These are phyloP conservation scores for Poeciliopsis prolifica DNA, from an alignment of 2,113 vertebrate species.

Conservation along the genomic window DNA sequence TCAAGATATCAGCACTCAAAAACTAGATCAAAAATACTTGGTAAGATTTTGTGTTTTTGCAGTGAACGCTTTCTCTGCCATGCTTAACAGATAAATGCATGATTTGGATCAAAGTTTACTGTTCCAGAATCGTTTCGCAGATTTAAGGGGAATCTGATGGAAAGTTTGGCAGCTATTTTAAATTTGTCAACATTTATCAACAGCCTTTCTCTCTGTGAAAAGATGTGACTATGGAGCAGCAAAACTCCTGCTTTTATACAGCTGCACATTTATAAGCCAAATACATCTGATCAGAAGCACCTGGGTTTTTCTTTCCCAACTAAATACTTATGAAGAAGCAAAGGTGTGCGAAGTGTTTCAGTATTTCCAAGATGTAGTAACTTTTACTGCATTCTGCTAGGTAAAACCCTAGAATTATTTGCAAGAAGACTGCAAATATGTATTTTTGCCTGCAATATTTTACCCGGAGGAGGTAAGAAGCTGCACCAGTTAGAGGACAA, in stretches of 20 bases:
- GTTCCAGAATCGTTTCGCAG: not conserved
- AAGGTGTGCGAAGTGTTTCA: not conserved
- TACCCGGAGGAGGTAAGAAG: slow-evolving; percentile 35
- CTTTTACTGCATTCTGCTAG: too few relatives aligned
- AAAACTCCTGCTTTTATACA: too few relatives aligned
- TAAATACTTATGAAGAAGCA: not conserved
- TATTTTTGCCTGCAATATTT: slow-evolving; percentile 12
- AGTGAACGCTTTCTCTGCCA: not conserved
- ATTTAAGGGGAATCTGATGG: not conserved
- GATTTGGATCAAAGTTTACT: not conserved
- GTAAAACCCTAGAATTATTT: not conserved
- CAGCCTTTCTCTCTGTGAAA: not conserved
- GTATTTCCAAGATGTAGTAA: too few relatives aligned
- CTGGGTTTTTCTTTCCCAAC: too few relatives aligned
- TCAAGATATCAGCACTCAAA: too few relatives aligned
- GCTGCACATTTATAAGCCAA: not conserved
- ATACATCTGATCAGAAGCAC: not conserved
- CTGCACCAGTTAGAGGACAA: slow-evolving; percentile 49
- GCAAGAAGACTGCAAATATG: not conserved
- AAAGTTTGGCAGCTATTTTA: not conserved
- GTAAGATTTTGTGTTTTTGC: too few relatives aligned
- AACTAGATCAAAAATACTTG: too few relatives aligned
- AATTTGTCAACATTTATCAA: not conserved
- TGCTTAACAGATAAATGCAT: not conserved
- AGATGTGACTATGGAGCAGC: not conserved